Base-by-base conservation (phyloP, 1,140 invertebrate genomes). In the Drosophila virilis region DNA sequence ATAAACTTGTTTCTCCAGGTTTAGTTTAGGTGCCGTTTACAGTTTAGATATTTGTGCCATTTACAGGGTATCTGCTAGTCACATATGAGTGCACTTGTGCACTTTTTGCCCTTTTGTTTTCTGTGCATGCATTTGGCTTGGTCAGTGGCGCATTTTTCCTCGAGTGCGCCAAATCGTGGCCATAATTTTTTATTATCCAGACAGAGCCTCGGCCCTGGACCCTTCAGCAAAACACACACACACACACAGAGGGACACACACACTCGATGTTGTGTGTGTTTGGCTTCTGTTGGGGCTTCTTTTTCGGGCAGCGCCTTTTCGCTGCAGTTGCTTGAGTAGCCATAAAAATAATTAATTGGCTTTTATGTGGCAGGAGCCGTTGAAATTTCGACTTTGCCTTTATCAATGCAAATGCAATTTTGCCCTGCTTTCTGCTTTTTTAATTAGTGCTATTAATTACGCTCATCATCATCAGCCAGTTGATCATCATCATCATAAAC, bases 331-430 rank as follows among this genome's bases (percentile, higher is more conserved):
- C 52, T 73, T 62, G 74, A 79, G 84, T 83, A 83, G 79, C 83
- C 76, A 86, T 86, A 86, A 88, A 86, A 88, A 88, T 86, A 86
- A 88, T 86, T 86, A 86, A 86, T 86, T 86, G 83, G 83, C 79
- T 86, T 86, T 86, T 86, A 86, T 86, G 83, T 88, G 76, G 83
- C 83, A 86, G 83, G 79, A 86, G 83, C 83, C 83, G 83, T 83
- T 88, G 83, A 88, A 86, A 69, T 79, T 86, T 83, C 54, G 75
- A 70, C 54, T 78, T 74, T 70, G 59, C 42, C 46, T 22, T 48
- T 55, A 35, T 57, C 33, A 77, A 60, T 83, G 52, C 61, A 35
- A 77, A 61, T 83, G 69, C 77, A 83, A 61, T 83, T 79, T 65
- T 54, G 74, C 64, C 68, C 59, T 60, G 59, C 43, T 45, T 59